phyloP scores from a whole-genome alignment of 2,797 vertebrate species.

The Ammospiza maritima region DNA sequence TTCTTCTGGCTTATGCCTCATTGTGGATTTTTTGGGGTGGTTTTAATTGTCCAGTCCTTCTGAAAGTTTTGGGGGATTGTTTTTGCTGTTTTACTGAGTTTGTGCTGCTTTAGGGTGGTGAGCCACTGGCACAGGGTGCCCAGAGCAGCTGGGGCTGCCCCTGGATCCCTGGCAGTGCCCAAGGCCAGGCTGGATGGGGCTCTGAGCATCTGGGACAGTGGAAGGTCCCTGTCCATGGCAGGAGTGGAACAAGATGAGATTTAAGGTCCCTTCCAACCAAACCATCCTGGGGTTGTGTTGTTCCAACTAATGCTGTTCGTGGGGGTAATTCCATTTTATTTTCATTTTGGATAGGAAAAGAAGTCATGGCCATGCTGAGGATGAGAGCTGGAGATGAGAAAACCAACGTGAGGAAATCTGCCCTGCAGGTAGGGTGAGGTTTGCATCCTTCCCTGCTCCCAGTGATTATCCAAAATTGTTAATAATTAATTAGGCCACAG shows the following conservation, averaged over 20 bases:
- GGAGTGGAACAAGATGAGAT: rapidly evolving
- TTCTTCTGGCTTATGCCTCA: background rate
- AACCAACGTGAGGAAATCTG: slow-evolving; percentile 89
- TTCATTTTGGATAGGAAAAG: slow-evolving; percentile 74
- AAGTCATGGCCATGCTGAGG: slow-evolving; percentile 83
- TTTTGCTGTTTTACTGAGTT: background rate
- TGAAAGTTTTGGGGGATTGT: background rate
- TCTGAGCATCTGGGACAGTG: background rate
- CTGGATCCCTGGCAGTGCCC: background rate
- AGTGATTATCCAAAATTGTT: background rate
- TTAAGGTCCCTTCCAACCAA: background rate
- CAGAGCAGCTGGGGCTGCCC: background rate
- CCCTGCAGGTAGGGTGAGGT: slow-evolving; percentile 85
- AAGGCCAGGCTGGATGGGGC: rapidly evolving
- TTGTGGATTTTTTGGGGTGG: background rate
- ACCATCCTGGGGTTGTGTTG: background rate
- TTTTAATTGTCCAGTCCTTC: background rate
- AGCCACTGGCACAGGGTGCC: background rate
- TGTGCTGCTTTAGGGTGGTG: background rate
- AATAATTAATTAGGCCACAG: background rate
- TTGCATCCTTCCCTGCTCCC: background rate
- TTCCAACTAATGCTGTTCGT: rapidly evolving
- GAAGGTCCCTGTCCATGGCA: background rate
- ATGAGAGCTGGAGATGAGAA: slow-evolving; percentile 84
- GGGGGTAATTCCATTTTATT: background rate